phyloP scores from a whole-genome alignment of 2,888 invertebrate genomes.

The Xestia xanthographa region DNA sequence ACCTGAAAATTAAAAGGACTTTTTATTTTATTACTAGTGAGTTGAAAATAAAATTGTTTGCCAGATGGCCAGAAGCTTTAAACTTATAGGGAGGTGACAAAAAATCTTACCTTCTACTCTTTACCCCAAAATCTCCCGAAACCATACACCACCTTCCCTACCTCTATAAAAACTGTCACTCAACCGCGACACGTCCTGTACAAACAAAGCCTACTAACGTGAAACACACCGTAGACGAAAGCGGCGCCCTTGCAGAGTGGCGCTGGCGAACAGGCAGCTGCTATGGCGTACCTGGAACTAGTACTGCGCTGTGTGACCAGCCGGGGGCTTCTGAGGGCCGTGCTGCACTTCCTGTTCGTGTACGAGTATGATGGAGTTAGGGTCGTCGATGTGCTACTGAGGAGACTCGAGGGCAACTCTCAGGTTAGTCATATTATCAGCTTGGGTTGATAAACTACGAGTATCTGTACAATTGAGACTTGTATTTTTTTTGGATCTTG shows the following conservation, averaged over 20 bases:
- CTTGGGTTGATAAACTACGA: background rate
- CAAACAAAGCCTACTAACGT: conserved; percentile 75
- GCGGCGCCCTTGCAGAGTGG: conserved; percentile 93
- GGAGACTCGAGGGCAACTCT: conserved; percentile 93
- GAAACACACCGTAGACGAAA: conserved; percentile 83
- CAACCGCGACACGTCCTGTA: conserved; percentile 70
- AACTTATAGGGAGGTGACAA: background rate
- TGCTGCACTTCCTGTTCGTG: conserved; percentile 96
- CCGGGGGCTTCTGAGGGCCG: conserved; percentile 94
- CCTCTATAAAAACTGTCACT: conserved; percentile 74
- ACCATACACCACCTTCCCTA: background rate
- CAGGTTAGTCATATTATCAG: conserved; percentile 89
- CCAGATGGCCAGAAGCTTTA: background rate
- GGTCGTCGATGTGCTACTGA: conserved; percentile 95
- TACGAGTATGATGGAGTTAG: conserved; percentile 96
- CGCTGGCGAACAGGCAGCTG: conserved; percentile 96
- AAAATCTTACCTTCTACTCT: conserved; percentile 1
- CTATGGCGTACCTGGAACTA: conserved; percentile 98
- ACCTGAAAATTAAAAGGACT: background rate
- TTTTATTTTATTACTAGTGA: background rate
- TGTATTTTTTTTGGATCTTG: background rate
- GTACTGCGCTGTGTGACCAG: conserved; percentile 96
- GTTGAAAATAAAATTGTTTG: background rate
- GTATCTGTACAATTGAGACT: background rate
- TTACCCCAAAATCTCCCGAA: background rate